phyloP scores from a whole-genome alignment of 2,113 vertebrate species.

The Dicerorhinus sumatrensis region DNA sequence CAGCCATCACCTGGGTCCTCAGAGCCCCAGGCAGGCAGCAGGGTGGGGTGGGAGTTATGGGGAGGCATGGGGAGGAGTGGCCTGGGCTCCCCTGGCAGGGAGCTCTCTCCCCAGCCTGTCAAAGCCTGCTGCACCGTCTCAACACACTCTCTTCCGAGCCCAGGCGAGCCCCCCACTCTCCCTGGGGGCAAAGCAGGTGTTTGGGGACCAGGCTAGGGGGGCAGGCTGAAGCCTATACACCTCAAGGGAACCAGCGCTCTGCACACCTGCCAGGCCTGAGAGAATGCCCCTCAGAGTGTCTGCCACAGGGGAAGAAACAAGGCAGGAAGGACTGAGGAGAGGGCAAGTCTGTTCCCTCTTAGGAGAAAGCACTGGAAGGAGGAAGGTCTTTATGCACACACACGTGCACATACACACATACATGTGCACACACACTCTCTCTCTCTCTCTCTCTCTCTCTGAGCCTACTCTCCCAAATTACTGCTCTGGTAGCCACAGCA shows the following conservation, averaged over 20 bases:
- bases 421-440: background rate
- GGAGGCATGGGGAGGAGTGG: background rate
- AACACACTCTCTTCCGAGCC: conserved; percentile 67
- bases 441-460: background rate
- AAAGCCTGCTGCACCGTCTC: conserved; percentile 72
- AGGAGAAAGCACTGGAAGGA: conserved; percentile 53
- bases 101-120: conserved; percentile 69
- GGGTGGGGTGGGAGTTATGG: background rate
- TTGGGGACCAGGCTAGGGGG: background rate
- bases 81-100: conserved; percentile 42
- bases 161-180: conserved; percentile 66
- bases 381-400: background rate
- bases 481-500: background rate
- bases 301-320: background rate
- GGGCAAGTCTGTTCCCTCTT: background rate
- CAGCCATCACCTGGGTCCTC: background rate
- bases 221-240: conserved; percentile 47
- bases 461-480: background rate
- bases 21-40: background rate
- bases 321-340: background rate
- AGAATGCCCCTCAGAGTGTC: background rate
- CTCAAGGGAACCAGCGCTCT: conserved; percentile 31
- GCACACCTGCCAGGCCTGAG: background rate
- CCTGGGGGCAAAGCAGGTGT: conserved; percentile 62
- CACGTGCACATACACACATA: background rate